Evolutionary conservation across 2,888 invertebrate species (phyloP).

Genomic region (Epinotia nisella): DNA sequence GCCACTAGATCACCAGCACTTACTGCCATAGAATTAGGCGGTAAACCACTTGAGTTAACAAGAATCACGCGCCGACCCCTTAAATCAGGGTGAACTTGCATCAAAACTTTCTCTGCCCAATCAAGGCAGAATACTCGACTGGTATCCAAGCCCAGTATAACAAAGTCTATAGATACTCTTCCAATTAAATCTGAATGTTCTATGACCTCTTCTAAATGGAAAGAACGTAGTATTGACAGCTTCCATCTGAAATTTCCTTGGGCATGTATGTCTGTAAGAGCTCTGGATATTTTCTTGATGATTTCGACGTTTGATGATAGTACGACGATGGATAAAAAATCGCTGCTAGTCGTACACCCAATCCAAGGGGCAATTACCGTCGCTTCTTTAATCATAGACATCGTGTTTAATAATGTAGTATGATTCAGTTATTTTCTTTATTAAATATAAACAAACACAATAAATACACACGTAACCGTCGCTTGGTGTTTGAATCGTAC

Average conservation of each 20-base stretch:
- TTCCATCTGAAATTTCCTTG: slow-evolving; percentile 72
- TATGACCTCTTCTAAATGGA: slow-evolving; percentile 66
- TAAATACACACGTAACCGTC: slow-evolving; percentile 9
- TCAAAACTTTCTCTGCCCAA: slow-evolving; percentile 69
- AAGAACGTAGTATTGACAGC: slow-evolving; percentile 66
- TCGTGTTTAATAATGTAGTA: slow-evolving; percentile 46
- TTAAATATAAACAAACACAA: background rate
- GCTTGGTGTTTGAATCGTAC: background rate
- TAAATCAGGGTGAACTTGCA: slow-evolving; percentile 74
- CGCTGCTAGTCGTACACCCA: slow-evolving; percentile 69
- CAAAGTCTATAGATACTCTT: slow-evolving; percentile 72
- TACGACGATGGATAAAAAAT: slow-evolving; percentile 69
- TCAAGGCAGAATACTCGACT: slow-evolving; percentile 72
- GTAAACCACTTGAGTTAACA: slow-evolving; percentile 73
- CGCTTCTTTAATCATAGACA: slow-evolving; percentile 67
- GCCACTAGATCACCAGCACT: slow-evolving; percentile 67
- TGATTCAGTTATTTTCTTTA: background rate
- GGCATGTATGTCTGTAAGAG: slow-evolving; percentile 66
- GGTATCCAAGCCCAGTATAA: slow-evolving; percentile 73
- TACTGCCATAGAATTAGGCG: slow-evolving; percentile 73
- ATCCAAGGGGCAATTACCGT: slow-evolving; percentile 72
- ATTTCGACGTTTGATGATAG: slow-evolving; percentile 71
- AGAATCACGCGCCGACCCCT: slow-evolving; percentile 70
- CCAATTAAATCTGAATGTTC: slow-evolving; percentile 68
- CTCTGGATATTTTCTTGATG: slow-evolving; percentile 70